Evolutionary conservation across 2,888 invertebrate genomes (phyloP), one percentile per base, ranked within the genome.

Genomic region (Agonopterix arenella): DNA sequence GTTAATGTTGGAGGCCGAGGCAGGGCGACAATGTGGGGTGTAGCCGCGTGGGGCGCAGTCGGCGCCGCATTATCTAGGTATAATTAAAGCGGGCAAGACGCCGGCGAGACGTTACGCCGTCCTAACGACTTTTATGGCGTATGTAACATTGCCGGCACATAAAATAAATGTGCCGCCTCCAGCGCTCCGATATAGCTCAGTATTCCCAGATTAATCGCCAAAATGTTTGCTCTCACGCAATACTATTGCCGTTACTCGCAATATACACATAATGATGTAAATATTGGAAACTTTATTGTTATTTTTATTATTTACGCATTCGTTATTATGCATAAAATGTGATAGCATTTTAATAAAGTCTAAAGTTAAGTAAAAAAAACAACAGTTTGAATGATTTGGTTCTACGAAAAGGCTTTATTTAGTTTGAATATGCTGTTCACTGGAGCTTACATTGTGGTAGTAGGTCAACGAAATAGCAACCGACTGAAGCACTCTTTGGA

Each of bases 121-220:
- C 85, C 83, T 88, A 88, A 88, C 89, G 88, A 82, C 88, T 86
- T 89, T 89, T 88, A 88, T 86, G 78, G 88, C 84, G 84, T 84
- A 88, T 88, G 88, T 86, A 83, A 86, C 89, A 88, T 86, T 86
- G 84, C 84, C 80, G 83, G 83, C 73, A 83, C 86, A 84, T 88
- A 84, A 88, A 88, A 88, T 85, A 84, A 88, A 88, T 86, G 88
- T 86, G 86, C 83, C 80, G 82, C 81, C 79, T 80, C 79, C 70
- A 82, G 77, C 71, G 64, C 76, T 70, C 73, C 80, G 76, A 80
- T 80, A 81, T 80, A 80, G 37, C 74, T 77, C 74, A 77, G 67
- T 76, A 77, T 75, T 80, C 80, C 63, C 76, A 82, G 81, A 86
- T 85, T 86, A 86, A 86, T 85, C 78, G 84, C 75, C 81, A 72